A percentile compares a stretch with the other conserved stretches of the same genome.
These are phyloP conservation scores for Nudaria mundana DNA, from an alignment of 2,888 invertebrate species.

Conservation along the genomic window DNA sequence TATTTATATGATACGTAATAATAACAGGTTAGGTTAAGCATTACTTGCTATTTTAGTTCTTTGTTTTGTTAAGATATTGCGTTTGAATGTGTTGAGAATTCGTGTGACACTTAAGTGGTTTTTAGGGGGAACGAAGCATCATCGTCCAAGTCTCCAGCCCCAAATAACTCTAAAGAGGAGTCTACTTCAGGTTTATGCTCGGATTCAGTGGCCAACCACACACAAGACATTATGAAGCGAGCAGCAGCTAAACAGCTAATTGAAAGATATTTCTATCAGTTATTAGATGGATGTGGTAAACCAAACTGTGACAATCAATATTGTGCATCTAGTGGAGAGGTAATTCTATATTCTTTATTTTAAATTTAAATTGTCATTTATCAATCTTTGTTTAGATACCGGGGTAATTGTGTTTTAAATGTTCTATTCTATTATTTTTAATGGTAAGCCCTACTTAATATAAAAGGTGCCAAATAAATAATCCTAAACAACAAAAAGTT, in stretches of 20 bases:
- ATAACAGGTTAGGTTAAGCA: constrained; percentile 57
- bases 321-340: constrained; percentile 95
- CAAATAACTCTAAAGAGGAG: constrained; percentile 53
- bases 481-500: too few species aligned
- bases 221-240: constrained; percentile 86
- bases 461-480: too few species aligned
- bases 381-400: constrained; percentile 5
- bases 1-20: constrained; percentile 38
- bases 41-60: constrained; percentile 75
- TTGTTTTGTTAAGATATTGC: constrained; percentile 53
- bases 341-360: too few species aligned
- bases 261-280: constrained; percentile 95
- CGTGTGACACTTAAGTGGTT: constrained; percentile 22
- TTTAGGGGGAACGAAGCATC: constrained; percentile 78
- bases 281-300: constrained; percentile 96
- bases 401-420: too few species aligned
- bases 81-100: constrained; percentile 20
- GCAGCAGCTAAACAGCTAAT: constrained; percentile 92
- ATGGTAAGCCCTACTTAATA: too few species aligned
- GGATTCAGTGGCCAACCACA: constrained; percentile 46
- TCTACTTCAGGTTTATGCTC: constrained; percentile 60
- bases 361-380: too few species aligned
- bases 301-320: constrained; percentile 91
- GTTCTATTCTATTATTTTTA: too few species aligned
- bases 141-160: constrained; percentile 71